phyloP scores from a whole-genome alignment of 2,888 invertebrate species.

The Acrobasis consociella region DNA sequence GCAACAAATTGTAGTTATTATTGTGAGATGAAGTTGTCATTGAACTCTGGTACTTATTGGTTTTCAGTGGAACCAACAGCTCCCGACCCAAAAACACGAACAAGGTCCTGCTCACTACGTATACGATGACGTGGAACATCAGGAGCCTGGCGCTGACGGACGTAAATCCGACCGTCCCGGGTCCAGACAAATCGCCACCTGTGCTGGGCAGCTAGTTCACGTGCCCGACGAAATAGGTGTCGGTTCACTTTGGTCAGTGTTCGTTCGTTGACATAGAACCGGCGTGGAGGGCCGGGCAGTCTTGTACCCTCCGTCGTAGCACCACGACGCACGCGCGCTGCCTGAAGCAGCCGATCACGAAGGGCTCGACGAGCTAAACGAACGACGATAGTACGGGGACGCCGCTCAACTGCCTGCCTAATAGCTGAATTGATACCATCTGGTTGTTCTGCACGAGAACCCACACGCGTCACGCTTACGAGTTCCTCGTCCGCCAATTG shows the following conservation, averaged over 20 bases:
- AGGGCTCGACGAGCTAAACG: background rate
- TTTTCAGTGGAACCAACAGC: too few species aligned
- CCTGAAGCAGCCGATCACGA: background rate
- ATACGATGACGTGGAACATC: background rate
- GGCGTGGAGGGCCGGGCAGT: background rate
- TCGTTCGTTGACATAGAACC: constrained; percentile 3
- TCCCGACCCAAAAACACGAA: background rate
- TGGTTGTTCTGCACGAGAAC: too few species aligned
- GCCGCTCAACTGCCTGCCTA: background rate
- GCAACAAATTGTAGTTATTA: too few species aligned
- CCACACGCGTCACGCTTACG: too few species aligned
- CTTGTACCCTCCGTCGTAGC: background rate
- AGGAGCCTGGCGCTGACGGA: background rate
- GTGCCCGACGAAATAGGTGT: too few species aligned
- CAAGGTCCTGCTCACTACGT: background rate
- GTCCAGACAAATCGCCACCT: constrained; percentile 1
- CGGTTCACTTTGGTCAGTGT: background rate
- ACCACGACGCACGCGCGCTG: background rate
- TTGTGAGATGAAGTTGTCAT: too few species aligned
- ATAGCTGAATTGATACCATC: too few species aligned
- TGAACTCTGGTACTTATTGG: too few species aligned
- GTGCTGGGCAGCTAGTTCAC: too few species aligned
- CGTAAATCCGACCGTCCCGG: background rate
- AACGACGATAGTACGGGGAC: background rate
- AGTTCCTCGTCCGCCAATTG: too few species aligned